Evolutionary conservation across 2,113 vertebrate species (phyloP), one percentile per base, ranked within the genome.

Genomic region (Odobenus rosmarus): DNA sequence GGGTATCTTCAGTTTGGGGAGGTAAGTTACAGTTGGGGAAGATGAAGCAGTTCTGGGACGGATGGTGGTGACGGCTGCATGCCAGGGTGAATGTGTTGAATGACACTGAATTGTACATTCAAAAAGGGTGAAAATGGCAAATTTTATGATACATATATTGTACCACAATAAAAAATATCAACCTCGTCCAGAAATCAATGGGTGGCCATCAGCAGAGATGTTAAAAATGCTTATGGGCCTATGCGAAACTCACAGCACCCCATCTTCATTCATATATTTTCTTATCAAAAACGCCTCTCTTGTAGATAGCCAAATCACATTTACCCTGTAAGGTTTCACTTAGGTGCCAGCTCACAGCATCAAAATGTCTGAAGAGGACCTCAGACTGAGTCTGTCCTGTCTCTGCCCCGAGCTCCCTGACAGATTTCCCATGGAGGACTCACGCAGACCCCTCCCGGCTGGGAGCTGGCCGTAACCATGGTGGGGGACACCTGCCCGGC

Each of bases 381-480:
- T 2, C 19, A 7, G 33, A 33, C n/a, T 11, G 14, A 23, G 4
- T 23, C 57, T 19, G 67, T 36, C n/a, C 19, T 23, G 61, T 62
- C 61, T 62, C 61, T 62, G 69, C 19, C n/a, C n/a, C 19, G 19
- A 28, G 62, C 59, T 71, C 69, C 33, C 8, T 5, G 9, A 5
- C 10, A 3, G 28, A 12, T 8, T 10, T 9, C 36, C n/a, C 55
- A 3, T 0, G 1, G 9, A 80, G 86, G 67, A 62, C 12, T n/a
- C 1, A 0, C 0, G 1, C 26, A 26, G 46, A 36, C 31, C 69
- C 19, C 18, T 51, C 26, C 21, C 0, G 16, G 49, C 46, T 21
- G 19, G 11, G 10, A 1, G 5, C 24, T 11, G 51, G 13, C 18
- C 3, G 0, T 18, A 16, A 59, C 39, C 88, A 3, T 0, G 8